phyloP scores from a whole-genome alignment of 2,888 invertebrate genomes.

The Brenthis hecate region DNA sequence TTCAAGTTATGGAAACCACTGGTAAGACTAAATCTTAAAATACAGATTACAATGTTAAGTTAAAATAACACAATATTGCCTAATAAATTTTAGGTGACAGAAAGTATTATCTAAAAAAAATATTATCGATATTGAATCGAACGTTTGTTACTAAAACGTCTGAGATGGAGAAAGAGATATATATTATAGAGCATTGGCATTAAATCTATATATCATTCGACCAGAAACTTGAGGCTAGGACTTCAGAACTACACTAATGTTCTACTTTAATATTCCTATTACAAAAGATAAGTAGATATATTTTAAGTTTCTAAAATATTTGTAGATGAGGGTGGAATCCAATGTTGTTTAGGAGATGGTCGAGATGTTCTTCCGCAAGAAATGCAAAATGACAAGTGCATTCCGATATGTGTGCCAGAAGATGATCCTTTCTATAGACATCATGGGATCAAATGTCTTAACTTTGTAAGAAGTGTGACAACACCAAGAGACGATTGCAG shows the following conservation, averaged over 20 bases:
- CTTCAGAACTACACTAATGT: too few species aligned
- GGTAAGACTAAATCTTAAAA: slow-evolving; percentile 50
- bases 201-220: too few species aligned
- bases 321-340: slow-evolving; percentile 76
- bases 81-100: too few species aligned
- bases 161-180: too few species aligned
- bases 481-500: slow-evolving; percentile 80
- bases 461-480: slow-evolving; percentile 83
- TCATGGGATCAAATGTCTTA: slow-evolving; percentile 80
- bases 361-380: slow-evolving; percentile 66
- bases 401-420: slow-evolving; percentile 81
- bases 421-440: slow-evolving; percentile 79
- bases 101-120: too few species aligned
- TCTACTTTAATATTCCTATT: not conserved
- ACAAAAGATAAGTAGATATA: not conserved
- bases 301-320: not conserved
- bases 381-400: slow-evolving; percentile 81
- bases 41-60: not conserved
- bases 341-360: slow-evolving; percentile 77
- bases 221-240: too few species aligned
- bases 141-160: too few species aligned
- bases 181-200: too few species aligned
- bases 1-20: slow-evolving; percentile 83
- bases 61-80: too few species aligned
- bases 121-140: too few species aligned